These are phyloP conservation scores for Betta splendens DNA, from an alignment of 2,797 vertebrate species.

Conservation along the genomic window DNA sequence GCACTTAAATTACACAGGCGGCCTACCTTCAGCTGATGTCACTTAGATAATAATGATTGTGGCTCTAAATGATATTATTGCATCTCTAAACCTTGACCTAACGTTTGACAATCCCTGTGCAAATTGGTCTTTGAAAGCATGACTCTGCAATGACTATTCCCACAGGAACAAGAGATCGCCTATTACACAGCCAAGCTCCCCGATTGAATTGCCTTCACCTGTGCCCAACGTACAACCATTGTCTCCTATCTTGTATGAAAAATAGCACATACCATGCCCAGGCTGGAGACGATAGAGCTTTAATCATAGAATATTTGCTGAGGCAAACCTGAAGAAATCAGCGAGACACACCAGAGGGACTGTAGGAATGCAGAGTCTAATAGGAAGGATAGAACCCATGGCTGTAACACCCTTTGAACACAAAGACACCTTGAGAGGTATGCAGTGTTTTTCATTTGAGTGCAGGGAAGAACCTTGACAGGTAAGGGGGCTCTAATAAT, in stretches of 20 bases:
- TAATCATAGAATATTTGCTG: conserved; percentile 70
- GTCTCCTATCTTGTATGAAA: conserved; percentile 60
- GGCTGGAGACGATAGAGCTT: conserved; percentile 58
- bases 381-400: conserved; percentile 60
- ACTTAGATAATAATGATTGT: conserved; percentile 61
- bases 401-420: conserved; percentile 67
- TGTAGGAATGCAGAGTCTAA: conserved; percentile 49
- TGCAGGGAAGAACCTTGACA: conserved; percentile 58
- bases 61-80: conserved; percentile 69
- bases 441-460: conserved; percentile 49
- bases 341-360: conserved; percentile 61
- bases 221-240: conserved; percentile 56
- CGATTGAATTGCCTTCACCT: conserved; percentile 57
- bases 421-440: conserved; percentile 68
- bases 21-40: conserved; percentile 56
- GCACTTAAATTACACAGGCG: conserved; percentile 46
- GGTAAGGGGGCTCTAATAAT: conserved; percentile 55
- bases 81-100: conserved; percentile 72
- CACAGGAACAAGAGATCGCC: conserved; percentile 61
- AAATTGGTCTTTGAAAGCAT: conserved; percentile 70
- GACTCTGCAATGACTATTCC: conserved; percentile 66
- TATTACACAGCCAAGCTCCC: conserved; percentile 62
- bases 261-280: conserved; percentile 39
- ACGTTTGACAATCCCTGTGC: conserved; percentile 58
- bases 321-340: conserved; percentile 59